Conservation (phyloP, 2,888 invertebrate genomes). For the Serripes groenlandicus region DNA sequence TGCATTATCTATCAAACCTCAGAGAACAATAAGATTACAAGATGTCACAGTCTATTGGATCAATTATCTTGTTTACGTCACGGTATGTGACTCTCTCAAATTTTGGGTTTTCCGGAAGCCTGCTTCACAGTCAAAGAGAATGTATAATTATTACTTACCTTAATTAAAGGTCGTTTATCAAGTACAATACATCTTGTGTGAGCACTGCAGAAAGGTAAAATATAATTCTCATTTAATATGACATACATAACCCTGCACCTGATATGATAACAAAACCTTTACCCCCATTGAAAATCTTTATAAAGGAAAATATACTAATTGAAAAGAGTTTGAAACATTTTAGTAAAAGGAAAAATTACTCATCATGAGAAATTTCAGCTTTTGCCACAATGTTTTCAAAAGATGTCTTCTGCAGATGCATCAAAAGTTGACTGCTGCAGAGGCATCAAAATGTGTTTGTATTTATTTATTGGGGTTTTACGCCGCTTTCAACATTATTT, state of each 20-base stretch:
- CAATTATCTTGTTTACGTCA: not conserved
- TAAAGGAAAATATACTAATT: not conserved
- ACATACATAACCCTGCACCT: not conserved
- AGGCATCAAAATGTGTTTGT: no score
- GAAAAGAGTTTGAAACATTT: not conserved
- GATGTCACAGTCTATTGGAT: not conserved
- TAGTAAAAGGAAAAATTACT: no score
- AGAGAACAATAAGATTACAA: not conserved
- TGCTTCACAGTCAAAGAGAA: not conserved
- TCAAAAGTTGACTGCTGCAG: no score
- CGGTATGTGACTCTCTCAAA: not conserved
- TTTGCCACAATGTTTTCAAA: not conserved
- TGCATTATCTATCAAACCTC: not conserved
- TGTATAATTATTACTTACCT: slow-evolving; percentile 59
- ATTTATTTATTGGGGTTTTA: no score
- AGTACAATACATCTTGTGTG: slow-evolving; percentile 73
- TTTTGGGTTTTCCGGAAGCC: not conserved
- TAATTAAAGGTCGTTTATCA: slow-evolving; percentile 68
- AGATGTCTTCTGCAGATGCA: no score
- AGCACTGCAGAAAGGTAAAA: slow-evolving; percentile 64
- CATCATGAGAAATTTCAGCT: no score
- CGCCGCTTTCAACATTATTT: no score
- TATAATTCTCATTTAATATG: not conserved
- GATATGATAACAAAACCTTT: not conserved
- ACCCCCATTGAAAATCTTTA: not conserved